Base-by-base conservation (phyloP, 2,797 vertebrate species). In the Poecile montanus region DNA sequence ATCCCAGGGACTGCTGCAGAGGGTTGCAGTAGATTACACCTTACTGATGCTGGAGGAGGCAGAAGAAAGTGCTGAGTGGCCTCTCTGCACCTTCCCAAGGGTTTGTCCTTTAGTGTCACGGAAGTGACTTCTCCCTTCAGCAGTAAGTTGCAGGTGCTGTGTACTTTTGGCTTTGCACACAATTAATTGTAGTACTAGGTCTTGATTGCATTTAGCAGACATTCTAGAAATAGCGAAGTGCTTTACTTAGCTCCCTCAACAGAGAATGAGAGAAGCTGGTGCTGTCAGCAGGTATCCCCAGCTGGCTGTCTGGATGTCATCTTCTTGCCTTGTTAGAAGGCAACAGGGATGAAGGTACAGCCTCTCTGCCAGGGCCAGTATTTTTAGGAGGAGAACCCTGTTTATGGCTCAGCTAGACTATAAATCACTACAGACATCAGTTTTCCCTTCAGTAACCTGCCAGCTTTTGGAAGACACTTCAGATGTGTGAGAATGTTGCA, bases 191-290 rank as follows among this genome's bases (percentile, higher is more conserved):
- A 74, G 23, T 51, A 27, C 27, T 32, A 42, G 36, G 47, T 60
- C 74, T 32, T 91, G 78, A 63, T 77, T 93, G 85, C 75, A 47
- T 77, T 91, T 80, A 89, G 71, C 74, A 92, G 84, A 36, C 30
- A 20, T 34, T 51, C 76, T 56, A 61, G 77, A 58, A 87, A 42
- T n/a, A 65, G 65, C 7, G 6, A 29, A 68, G 62, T 68, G 80
- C 73, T 88, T 93, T 88, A 45, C 76, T 90, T 60, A 61, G 54
- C 76, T 89, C 82, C 13, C 10, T 74, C 83, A 70, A 36, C 23
- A 54, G 57, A 11, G n/a, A 13, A 34, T 71, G 68, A 93, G 58
- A 38, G 80, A 78, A 42, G 26, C 48, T 70, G 48, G 22, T 92
- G 63, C 56, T 85, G 53, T 42, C 83, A 89, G 76, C 61, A 73